Evolutionary conservation across 2,113 vertebrate species (phyloP).

Genomic region (Lipotes vexillifer): DNA sequence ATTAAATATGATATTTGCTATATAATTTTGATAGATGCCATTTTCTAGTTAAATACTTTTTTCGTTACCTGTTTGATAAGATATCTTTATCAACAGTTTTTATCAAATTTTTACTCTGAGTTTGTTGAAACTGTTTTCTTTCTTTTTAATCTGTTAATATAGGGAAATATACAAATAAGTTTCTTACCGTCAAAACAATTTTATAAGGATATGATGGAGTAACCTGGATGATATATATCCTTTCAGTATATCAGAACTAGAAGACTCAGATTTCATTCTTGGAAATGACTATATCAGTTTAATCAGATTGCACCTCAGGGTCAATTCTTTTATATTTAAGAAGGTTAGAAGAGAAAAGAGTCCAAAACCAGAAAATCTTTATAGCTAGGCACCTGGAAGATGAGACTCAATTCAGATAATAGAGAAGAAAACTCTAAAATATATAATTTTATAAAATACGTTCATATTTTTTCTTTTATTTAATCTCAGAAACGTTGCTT

Average conservation of each 20-base stretch:
- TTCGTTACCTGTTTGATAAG: not conserved
- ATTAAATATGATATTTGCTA: not conserved
- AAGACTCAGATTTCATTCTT: slow-evolving; percentile 29
- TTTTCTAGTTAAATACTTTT: not conserved
- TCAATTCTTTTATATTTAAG: slow-evolving; percentile 34
- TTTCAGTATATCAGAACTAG: not conserved
- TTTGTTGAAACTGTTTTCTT: not conserved
- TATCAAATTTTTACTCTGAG: not conserved
- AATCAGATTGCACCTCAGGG: slow-evolving; percentile 55
- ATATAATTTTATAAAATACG: not conserved
- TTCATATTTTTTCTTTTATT: slow-evolving; percentile 25
- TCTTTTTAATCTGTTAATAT: not conserved
- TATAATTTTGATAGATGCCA: not conserved
- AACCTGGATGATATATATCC: not conserved
- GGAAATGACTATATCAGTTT: slow-evolving; percentile 58
- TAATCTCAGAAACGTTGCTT: slow-evolving; percentile 28
- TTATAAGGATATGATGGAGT: not conserved
- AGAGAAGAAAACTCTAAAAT: not conserved
- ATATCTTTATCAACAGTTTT: not conserved
- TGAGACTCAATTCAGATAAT: not conserved
- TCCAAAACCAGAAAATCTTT: slow-evolving; percentile 5
- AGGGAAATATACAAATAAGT: not conserved
- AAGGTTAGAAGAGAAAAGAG: slow-evolving; percentile 2
- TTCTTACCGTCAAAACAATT: not conserved
- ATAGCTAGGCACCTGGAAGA: not conserved